phyloP scores from a whole-genome alignment of 2,113 vertebrate species.

The Forbesichthys papilliferus region DNA sequence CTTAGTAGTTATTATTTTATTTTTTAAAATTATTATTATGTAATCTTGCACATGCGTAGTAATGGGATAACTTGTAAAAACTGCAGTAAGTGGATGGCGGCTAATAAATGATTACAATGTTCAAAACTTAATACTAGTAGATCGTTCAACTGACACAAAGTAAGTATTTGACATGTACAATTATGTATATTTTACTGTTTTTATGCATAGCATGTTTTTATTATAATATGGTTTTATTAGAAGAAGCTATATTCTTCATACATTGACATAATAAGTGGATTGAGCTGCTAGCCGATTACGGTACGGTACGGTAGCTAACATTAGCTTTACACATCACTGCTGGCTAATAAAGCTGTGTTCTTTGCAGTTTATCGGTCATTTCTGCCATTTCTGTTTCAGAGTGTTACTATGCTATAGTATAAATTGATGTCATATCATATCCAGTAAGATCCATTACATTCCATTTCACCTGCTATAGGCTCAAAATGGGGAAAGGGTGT shows the following conservation, averaged over 20 bases:
- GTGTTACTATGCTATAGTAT: background rate
- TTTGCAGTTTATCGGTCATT: background rate
- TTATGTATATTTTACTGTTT: background rate
- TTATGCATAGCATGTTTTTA: background rate
- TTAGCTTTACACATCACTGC: slow-evolving; percentile 5
- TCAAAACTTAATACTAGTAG: slow-evolving; percentile 14
- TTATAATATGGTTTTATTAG: background rate
- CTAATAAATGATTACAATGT: background rate
- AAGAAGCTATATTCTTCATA: background rate
- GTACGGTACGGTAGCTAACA: background rate
- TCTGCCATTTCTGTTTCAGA: background rate
- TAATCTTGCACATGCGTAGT: slow-evolving; percentile 41
- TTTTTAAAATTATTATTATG: background rate
- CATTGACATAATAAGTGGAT: background rate
- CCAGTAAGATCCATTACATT: background rate
- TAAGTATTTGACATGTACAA: background rate
- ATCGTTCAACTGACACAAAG: background rate
- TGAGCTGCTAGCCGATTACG: slow-evolving; percentile 1
- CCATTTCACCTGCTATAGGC: slow-evolving; percentile 19
- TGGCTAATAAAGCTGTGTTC: background rate
- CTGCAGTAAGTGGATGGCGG: slow-evolving; percentile 21
- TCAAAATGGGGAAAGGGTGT: slow-evolving; percentile 90
- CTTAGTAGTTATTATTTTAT: background rate
- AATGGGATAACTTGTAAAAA: background rate
- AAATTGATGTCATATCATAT: background rate